Evolutionary conservation across 2,888 invertebrate species (phyloP).

Genomic region (Elgonia sp.): DNA sequence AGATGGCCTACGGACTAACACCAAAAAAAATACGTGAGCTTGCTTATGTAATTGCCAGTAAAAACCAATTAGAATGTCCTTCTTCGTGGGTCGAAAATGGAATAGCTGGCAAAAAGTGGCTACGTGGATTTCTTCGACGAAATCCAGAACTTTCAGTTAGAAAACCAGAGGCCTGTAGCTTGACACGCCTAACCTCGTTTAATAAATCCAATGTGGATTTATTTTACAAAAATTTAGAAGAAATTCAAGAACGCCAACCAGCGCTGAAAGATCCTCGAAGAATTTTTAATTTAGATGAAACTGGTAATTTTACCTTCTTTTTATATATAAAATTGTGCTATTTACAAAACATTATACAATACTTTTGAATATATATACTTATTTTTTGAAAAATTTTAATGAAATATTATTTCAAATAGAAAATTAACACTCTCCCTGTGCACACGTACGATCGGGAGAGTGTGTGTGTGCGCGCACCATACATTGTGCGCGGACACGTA

Average conservation of each 20-base stretch:
- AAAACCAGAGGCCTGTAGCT: constrained; percentile 56
- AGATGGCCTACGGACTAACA: constrained; percentile 53
- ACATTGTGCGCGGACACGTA: too few species aligned
- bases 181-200: constrained; percentile 41
- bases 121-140: constrained; percentile 44
- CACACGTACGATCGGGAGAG: too few species aligned
- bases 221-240: constrained; percentile 33
- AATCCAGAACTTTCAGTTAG: constrained; percentile 36
- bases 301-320: constrained; percentile 24
- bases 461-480: too few species aligned
- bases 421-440: too few species aligned
- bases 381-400: neutral
- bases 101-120: constrained; percentile 52
- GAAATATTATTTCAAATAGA: constrained; percentile 13
- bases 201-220: constrained; percentile 22
- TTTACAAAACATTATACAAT: constrained; percentile 7
- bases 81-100: constrained; percentile 32
- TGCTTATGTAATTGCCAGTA: constrained; percentile 41
- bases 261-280: constrained; percentile 13
- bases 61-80: constrained; percentile 20
- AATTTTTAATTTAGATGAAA: constrained; percentile 44
- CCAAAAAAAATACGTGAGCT: constrained; percentile 35
- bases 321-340: neutral
- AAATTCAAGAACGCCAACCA: constrained; percentile 8
- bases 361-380: too few species aligned